These are phyloP conservation scores for Erethizon dorsatum DNA, from an alignment of 2,797 vertebrate species.

Conservation along the genomic window DNA sequence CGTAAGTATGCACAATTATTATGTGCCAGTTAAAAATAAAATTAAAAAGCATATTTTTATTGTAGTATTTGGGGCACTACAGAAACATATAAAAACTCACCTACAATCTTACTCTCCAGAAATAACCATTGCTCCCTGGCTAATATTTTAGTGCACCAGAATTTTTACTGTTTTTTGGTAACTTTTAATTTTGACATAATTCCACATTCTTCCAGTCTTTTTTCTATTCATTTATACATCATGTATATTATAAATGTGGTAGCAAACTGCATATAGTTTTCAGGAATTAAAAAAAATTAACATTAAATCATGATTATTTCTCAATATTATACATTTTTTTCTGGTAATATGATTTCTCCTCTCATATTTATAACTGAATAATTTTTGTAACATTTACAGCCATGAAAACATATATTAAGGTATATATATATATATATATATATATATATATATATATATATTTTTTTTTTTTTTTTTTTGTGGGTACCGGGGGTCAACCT, in stretches of 20 bases:
- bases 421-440: not conserved
- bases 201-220: not conserved
- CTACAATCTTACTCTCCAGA: not conserved
- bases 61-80: not conserved
- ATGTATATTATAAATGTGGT: not conserved
- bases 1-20: no score
- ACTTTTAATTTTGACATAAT: conserved; percentile 10
- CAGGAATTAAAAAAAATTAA: not conserved
- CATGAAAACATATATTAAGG: not conserved
- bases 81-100: not conserved
- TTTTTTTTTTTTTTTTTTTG: no score
- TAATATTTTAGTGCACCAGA: not conserved
- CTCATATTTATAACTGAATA: not conserved
- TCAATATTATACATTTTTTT: not conserved
- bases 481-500: no score
- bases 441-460: no score
- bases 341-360: not conserved
- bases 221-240: not conserved
- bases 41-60: not conserved
- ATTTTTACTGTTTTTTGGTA: not conserved
- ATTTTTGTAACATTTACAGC: not conserved
- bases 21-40: not conserved
- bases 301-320: not conserved
- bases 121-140: not conserved
- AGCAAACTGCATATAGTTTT: not conserved